Evolutionary conservation across 1,140 invertebrate species (phyloP).

Genomic region (Drosophila ercepeae): DNA sequence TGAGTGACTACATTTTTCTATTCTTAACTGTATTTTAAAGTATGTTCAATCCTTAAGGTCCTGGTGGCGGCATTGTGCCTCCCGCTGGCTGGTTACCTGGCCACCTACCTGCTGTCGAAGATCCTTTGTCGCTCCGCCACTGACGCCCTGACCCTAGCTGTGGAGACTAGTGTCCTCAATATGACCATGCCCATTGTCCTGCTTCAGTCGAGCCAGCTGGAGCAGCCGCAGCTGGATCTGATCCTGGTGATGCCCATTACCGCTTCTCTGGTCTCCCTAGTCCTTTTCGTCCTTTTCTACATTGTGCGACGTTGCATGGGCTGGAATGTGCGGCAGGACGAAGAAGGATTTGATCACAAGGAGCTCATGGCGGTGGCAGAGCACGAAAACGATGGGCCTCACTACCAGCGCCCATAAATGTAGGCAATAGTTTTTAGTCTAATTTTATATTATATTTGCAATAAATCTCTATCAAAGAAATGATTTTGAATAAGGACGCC

Average conservation of each 20-base stretch:
- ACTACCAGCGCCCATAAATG: constrained; percentile 25
- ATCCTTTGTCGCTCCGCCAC: constrained; percentile 51
- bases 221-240: constrained; percentile 55
- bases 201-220: constrained; percentile 50
- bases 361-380: constrained; percentile 37
- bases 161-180: constrained; percentile 63
- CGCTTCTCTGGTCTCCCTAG: constrained; percentile 42
- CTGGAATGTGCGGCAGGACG: constrained; percentile 45
- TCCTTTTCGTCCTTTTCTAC: constrained; percentile 45
- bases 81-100: constrained; percentile 47
- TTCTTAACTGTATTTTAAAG: too few species aligned
- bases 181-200: constrained; percentile 64
- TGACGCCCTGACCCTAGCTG: constrained; percentile 54
- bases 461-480: background rate
- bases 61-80: constrained; percentile 47
- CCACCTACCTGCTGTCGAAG: constrained; percentile 46
- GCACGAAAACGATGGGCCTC: constrained; percentile 12
- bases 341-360: constrained; percentile 52
- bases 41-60: constrained; percentile 20
- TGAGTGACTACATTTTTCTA: constrained; percentile 13
- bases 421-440: background rate
- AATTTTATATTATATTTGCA: background rate
- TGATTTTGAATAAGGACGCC: too few species aligned
- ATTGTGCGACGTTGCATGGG: constrained; percentile 46
- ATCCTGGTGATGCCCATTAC: constrained; percentile 56